phyloP scores from a whole-genome alignment of 1,140 invertebrate genomes.

The Aricia agestis region DNA sequence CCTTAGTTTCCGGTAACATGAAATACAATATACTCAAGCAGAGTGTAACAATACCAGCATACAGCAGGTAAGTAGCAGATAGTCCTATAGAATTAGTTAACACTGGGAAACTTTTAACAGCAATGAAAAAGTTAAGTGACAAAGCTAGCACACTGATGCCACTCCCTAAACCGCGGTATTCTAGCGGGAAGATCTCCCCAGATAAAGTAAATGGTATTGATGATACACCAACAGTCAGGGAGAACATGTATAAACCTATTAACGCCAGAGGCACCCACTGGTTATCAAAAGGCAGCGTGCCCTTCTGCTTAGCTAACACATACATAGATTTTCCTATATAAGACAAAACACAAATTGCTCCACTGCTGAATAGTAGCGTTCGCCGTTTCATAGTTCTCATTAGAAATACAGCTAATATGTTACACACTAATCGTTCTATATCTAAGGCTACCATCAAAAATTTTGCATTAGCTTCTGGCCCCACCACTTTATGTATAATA shows the following conservation, averaged over 20 bases:
- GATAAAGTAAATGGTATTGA: constrained; percentile 64
- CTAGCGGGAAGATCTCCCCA: constrained; percentile 64
- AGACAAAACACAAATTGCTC: constrained; percentile 48
- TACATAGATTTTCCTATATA: constrained; percentile 55
- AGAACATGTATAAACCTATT: constrained; percentile 62
- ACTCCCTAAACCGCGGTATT: constrained; percentile 61
- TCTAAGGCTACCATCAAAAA: constrained; percentile 61
- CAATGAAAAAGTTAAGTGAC: constrained; percentile 60
- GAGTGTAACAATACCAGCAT: constrained; percentile 42
- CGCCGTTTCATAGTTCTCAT: constrained; percentile 60
- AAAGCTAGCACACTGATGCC: constrained; percentile 54
- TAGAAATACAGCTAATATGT: constrained; percentile 58
- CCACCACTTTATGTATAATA: constrained; percentile 57
- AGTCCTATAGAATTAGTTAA: constrained; percentile 47
- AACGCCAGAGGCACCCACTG: constrained; percentile 55
- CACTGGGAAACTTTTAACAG: constrained; percentile 61
- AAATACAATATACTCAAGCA: constrained; percentile 51
- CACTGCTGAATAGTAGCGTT: constrained; percentile 54
- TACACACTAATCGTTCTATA: constrained; percentile 57
- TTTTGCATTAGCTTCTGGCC: constrained; percentile 51
- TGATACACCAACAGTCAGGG: constrained; percentile 60
- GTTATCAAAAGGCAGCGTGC: constrained; percentile 40
- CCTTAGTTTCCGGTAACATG: constrained; percentile 64
- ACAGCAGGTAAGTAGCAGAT: constrained; percentile 53
- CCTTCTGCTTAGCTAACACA: constrained; percentile 47